Conservation (phyloP, 2,113 vertebrate species). For the Oncorhynchus masou region DNA sequence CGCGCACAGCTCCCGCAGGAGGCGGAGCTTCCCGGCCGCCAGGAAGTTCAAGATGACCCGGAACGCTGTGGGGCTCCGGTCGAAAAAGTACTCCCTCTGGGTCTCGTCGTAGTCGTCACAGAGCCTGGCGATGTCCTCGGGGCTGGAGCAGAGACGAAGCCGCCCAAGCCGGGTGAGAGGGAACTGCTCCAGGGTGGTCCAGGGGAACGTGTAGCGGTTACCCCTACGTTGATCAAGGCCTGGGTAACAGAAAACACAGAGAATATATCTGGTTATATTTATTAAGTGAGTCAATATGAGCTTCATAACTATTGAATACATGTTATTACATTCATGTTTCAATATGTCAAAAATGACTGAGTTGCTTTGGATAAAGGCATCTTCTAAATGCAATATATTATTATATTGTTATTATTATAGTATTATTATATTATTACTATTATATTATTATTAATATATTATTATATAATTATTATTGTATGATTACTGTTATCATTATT, state of each 20-base stretch:
- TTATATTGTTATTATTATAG: too few species aligned
- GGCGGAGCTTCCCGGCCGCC: constrained; percentile 87
- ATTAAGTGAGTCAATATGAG: too few species aligned
- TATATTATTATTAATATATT: too few species aligned
- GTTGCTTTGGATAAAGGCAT: too few species aligned
- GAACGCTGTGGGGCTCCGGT: constrained; percentile 88
- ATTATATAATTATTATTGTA: too few species aligned
- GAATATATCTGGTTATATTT: too few species aligned
- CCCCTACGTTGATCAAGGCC: constrained; percentile 92
- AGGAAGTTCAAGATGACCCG: constrained; percentile 90
- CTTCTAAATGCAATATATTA: too few species aligned
- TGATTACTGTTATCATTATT: too few species aligned
- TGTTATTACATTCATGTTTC: too few species aligned
- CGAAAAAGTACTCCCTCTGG: constrained; percentile 90
- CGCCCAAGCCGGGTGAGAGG: constrained; percentile 86
- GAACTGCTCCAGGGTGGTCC: constrained; percentile 90
- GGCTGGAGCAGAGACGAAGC: constrained; percentile 81
- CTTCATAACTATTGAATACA: too few species aligned
- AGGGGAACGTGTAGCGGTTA: constrained; percentile 86
- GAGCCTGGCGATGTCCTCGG: constrained; percentile 82
- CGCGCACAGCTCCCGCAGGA: constrained; percentile 85
- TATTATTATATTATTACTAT: too few species aligned
- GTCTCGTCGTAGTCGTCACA: constrained; percentile 93
- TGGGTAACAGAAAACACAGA: constrained; percentile 43
- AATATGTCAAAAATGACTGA: too few species aligned